phyloP scores from a whole-genome alignment of 92 coral and sea anemone genomes.

The Galaxea fascicularis region DNA sequence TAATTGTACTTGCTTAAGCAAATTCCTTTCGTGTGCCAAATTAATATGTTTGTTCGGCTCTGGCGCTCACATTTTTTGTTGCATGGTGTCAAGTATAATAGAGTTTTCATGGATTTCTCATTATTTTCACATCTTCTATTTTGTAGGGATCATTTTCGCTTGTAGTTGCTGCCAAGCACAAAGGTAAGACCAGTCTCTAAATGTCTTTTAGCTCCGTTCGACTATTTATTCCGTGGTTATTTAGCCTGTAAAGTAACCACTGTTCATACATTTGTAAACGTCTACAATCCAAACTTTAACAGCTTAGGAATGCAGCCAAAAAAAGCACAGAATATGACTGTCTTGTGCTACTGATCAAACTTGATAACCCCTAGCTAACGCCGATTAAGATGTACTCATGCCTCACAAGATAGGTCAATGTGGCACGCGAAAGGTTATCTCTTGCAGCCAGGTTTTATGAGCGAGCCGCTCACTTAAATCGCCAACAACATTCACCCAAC shows the following conservation, averaged over 20 bases:
- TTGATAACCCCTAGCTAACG: slow-evolving; percentile 26
- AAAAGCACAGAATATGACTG: not conserved
- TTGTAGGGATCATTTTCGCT: slow-evolving; percentile 69
- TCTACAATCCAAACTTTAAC: slow-evolving; percentile 15
- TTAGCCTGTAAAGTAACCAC: not conserved
- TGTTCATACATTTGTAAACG: not conserved
- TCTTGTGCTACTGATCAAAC: not conserved
- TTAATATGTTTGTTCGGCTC: not conserved
- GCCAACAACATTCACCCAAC: slow-evolving; percentile 1
- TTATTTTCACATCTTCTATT: slow-evolving; percentile 8
- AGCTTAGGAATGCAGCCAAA: slow-evolving; percentile 26
- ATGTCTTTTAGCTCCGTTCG: not conserved
- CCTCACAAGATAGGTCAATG: slow-evolving; percentile 30
- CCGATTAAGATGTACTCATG: slow-evolving; percentile 14
- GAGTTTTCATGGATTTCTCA: not conserved
- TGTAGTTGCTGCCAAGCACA: slow-evolving; percentile 46
- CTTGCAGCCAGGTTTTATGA: slow-evolving; percentile 43
- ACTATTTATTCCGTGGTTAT: not conserved
- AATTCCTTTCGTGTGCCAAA: not conserved
- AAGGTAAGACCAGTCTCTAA: slow-evolving; percentile 35
- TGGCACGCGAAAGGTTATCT: slow-evolving; percentile 64
- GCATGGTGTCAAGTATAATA: not conserved
- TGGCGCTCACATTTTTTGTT: not conserved
- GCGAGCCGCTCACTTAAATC: not conserved
- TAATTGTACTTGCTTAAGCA: not conserved